These are phyloP conservation scores for Peromyscus maniculatus DNA, from an alignment of 2,113 vertebrate genomes.

Conservation along the genomic window DNA sequence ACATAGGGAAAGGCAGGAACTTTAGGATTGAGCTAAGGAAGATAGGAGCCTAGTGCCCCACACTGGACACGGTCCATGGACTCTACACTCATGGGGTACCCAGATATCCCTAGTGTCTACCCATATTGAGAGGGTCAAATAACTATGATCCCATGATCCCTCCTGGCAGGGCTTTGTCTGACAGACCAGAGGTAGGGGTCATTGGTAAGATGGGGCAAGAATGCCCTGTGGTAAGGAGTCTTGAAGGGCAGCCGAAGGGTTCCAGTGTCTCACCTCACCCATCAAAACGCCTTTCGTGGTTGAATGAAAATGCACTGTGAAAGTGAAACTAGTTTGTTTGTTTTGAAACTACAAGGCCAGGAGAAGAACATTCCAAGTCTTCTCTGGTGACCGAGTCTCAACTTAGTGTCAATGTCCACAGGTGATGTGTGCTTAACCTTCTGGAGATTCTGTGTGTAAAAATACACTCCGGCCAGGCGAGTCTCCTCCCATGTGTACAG, in stretches of 20 bases:
- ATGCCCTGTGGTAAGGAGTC: background rate
- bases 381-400: background rate
- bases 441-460: background rate
- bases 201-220: too few relatives aligned
- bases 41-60: background rate
- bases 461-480: fast-evolving
- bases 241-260: background rate
- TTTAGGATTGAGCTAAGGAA: background rate
- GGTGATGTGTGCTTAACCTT: background rate
- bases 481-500: background rate
- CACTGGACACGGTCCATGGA: background rate
- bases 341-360: background rate
- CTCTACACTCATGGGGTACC: background rate
- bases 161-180: background rate
- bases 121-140: background rate
- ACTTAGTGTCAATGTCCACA: too few relatives aligned
- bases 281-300: background rate
- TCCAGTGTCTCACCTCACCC: background rate
- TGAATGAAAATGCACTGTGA: background rate
- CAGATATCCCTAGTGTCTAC: background rate
- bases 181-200: background rate
- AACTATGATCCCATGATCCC: background rate
- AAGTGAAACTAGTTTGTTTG: background rate
- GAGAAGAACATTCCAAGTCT: background rate
- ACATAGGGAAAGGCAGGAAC: background rate